phyloP scores from a whole-genome alignment of 1,140 invertebrate genomes.

The Heliconius melpomene region DNA sequence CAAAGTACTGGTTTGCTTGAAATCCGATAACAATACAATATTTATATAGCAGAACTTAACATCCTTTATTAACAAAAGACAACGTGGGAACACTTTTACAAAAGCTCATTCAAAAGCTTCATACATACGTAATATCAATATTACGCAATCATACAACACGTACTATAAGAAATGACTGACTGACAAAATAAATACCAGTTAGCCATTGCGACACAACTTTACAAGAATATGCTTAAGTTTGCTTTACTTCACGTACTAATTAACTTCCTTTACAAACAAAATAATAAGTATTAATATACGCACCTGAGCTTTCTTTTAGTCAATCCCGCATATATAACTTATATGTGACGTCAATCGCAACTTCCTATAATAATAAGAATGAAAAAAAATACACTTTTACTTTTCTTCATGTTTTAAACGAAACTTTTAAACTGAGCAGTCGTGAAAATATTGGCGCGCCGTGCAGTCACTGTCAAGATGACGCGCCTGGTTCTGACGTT shows the following conservation, averaged over 20 bases:
- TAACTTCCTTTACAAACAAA: not conserved
- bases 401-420: not conserved
- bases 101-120: too few species aligned
- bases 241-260: not conserved
- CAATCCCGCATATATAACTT: not conserved
- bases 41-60: too few species aligned
- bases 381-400: conserved; percentile 1
- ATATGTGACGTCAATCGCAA: not conserved
- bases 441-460: conserved; percentile 31
- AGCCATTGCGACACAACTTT: not conserved
- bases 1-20: too few species aligned
- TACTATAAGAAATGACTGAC: not conserved
- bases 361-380: not conserved
- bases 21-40: too few species aligned
- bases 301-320: not conserved
- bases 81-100: too few species aligned
- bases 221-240: not conserved
- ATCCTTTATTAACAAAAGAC: too few species aligned
- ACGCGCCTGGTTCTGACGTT: conserved; percentile 45
- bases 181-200: not conserved
- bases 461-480: conserved; percentile 38
- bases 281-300: not conserved
- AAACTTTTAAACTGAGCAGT: not conserved
- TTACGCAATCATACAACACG: not conserved
- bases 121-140: too few species aligned